These are phyloP conservation scores for Argopecten irradians DNA, from an alignment of 1,140 invertebrate genomes.

Conservation along the genomic window DNA sequence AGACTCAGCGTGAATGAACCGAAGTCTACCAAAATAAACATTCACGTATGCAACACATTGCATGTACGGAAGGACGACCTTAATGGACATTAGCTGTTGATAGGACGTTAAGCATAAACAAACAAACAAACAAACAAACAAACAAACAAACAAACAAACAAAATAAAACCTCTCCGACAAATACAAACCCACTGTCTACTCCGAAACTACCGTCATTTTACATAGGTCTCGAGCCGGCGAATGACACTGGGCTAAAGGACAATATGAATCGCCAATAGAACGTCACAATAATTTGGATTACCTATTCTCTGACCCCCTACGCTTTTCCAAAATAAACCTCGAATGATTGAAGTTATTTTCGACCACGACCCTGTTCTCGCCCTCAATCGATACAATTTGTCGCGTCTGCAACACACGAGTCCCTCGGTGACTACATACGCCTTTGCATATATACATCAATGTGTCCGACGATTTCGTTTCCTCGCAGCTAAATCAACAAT, in stretches of 20 bases:
- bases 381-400: background rate
- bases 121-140: too few relatives aligned
- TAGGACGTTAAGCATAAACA: too few relatives aligned
- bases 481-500: background rate
- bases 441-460: background rate
- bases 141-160: too few relatives aligned
- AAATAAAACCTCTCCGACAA: background rate
- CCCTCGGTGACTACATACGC: background rate
- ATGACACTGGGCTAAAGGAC: too few relatives aligned
- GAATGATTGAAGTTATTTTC: too few relatives aligned
- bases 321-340: background rate
- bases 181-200: background rate
- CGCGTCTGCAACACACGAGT: background rate
- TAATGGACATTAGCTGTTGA: too few relatives aligned
- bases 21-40: too few relatives aligned
- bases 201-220: background rate
- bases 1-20: too few relatives aligned
- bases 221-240: background rate
- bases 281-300: too few relatives aligned
- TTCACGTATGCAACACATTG: too few relatives aligned
- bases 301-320: background rate
- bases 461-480: background rate
- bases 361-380: background rate
- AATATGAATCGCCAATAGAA: too few relatives aligned
- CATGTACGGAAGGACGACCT: too few relatives aligned